These are phyloP conservation scores for Oscheius sp. DNA, from an alignment of 2,888 invertebrate species.

Conservation along the genomic window DNA sequence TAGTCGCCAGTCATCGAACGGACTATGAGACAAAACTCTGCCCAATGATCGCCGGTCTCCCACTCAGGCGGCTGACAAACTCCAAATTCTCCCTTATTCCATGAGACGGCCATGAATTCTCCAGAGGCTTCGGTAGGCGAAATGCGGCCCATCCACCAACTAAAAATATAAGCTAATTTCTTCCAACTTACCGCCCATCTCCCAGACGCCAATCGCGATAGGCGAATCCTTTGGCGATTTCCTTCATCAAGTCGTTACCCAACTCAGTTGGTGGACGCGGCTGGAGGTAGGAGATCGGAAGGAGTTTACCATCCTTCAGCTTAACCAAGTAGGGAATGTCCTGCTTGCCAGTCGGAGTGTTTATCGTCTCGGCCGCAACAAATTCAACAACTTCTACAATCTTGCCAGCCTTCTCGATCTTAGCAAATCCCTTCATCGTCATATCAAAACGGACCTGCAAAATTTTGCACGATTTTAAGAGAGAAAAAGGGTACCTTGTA, in stretches of 20 bases:
- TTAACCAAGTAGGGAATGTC: neutral
- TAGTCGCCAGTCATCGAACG: conserved; percentile 7
- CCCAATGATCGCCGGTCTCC: conserved; percentile 1
- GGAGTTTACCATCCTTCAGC: neutral
- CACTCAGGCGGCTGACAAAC: conserved; percentile 29
- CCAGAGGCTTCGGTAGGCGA: conserved; percentile 13
- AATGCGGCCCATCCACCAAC: conserved; percentile 18
- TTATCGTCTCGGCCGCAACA: neutral
- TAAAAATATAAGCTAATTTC: neutral
- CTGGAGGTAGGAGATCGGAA: conserved; percentile 7
- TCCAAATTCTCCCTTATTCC: conserved; percentile 3
- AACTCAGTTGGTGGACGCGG: neutral
- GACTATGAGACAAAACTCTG: conserved; percentile 8
- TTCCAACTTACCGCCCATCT: conserved; percentile 11
- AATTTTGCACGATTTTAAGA: too few relatives aligned
- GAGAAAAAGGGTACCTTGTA: too few relatives aligned
- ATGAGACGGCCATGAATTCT: neutral
- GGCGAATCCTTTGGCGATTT: neutral
- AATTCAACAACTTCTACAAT: neutral
- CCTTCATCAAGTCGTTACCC: neutral
- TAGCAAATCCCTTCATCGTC: neutral
- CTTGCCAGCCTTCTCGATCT: neutral
- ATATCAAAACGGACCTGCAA: conserved; percentile 2
- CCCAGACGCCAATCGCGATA: conserved; percentile 6
- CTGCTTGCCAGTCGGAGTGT: neutral